Evolutionary conservation across 2,888 invertebrate genomes (phyloP), one percentile per base, ranked within the genome.

Genomic region (Herminia tarsipennalis): DNA sequence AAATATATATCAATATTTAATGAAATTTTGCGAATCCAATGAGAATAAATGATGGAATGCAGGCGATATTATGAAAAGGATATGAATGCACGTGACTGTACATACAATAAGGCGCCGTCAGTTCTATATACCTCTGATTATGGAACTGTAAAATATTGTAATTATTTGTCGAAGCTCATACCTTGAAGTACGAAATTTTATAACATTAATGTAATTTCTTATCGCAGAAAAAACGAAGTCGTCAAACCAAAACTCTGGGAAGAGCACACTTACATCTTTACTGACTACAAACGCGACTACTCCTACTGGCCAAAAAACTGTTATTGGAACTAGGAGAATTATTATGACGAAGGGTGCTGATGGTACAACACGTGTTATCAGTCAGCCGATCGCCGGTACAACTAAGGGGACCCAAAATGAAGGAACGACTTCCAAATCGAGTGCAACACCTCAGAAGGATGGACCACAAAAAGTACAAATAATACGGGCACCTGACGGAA

Each of bases 401-500:
- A 67, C 84, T 5, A 87, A 89, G 56, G 52, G 78, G 1, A 55
- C 64, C 18, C 73, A 76, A 28, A 89, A 92, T 1, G 73, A 93
- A 29, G 38, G 41, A 12, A 27, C 40, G 0, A 72, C 81, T 32
- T 55, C 81, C 4, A 86, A 86, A 51, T 8, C 74, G 0, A 66
- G 68, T 9, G 35, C 64, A 1, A 65, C 75, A 4, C 83, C 89
- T 34, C 86, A 81, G 25, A 93, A 93, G 55, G 93, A 91, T 1
- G 86, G 86, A 3, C 91, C 90, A 3, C 97, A 97, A 78, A 96
- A 96, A 76, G 96, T 98, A 8, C 98, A 98, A 92, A 97, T 98
- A 60, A 94, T 97, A 70, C 95, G 97, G 59, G 95, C 96, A 0
- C 96, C 97, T 0, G 97, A 98, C 82, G 98, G 98, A 14, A 97